Conservation (phyloP, 2,888 invertebrate genomes). For the Troglohyphantes excavatus region DNA sequence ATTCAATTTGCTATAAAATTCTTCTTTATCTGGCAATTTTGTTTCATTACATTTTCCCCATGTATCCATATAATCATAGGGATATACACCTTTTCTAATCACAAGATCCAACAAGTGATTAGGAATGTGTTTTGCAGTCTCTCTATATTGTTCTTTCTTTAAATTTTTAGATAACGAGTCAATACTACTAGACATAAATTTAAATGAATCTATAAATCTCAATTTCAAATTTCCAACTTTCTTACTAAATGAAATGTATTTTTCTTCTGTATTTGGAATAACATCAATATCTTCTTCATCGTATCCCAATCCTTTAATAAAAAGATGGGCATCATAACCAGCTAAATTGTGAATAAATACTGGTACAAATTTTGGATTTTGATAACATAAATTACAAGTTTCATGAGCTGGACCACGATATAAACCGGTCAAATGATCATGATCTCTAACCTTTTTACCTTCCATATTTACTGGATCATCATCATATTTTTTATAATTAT, state of each 20-base stretch:
- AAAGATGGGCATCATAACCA: conserved; percentile 57
- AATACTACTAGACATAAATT: conserved; percentile 70
- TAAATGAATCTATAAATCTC: conserved; percentile 80
- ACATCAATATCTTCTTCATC: conserved; percentile 60
- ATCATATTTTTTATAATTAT: too few relatives aligned
- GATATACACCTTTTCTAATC: conserved; percentile 80
- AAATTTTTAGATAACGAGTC: conserved; percentile 56
- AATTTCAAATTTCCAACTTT: conserved; percentile 41
- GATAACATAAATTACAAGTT: too few relatives aligned
- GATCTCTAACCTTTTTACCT: too few relatives aligned
- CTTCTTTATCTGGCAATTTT: conserved; percentile 56
- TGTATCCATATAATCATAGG: conserved; percentile 81
- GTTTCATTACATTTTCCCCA: conserved; percentile 38
- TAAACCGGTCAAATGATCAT: too few relatives aligned
- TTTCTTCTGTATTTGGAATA: conserved; percentile 65
- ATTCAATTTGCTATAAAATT: conserved; percentile 79
- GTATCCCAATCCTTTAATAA: conserved; percentile 16
- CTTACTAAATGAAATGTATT: conserved; percentile 72
- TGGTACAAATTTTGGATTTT: too few relatives aligned
- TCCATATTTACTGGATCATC: too few relatives aligned
- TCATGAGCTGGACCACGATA: too few relatives aligned
- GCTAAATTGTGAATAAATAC: conserved; percentile 67
- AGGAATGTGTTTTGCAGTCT: conserved; percentile 69
- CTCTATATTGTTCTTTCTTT: conserved; percentile 56
- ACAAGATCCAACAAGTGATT: conserved; percentile 21